These are phyloP conservation scores for Trypoxylon attenuatum DNA, from an alignment of 2,888 invertebrate species.

Conservation along the genomic window DNA sequence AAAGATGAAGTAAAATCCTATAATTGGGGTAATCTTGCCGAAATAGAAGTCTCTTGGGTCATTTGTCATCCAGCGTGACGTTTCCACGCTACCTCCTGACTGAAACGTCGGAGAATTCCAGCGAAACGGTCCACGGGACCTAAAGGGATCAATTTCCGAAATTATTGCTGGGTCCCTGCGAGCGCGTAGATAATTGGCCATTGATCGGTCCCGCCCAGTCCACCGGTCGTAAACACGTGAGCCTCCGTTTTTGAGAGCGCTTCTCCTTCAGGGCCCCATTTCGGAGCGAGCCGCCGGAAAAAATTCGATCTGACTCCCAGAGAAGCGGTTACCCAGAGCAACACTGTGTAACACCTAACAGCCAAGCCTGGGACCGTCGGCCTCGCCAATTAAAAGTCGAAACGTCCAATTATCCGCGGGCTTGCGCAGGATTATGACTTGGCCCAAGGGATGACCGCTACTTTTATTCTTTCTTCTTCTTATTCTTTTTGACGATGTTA, in stretches of 20 bases:
- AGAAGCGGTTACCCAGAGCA: slow-evolving; percentile 66
- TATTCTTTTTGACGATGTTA: too few relatives aligned
- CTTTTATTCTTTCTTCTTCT: too few relatives aligned
- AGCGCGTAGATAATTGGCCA: slow-evolving; percentile 63
- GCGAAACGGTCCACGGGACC: slow-evolving; percentile 1
- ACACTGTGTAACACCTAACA: slow-evolving; percentile 70
- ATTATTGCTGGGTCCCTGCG: slow-evolving; percentile 51
- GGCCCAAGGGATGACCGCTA: slow-evolving; percentile 25
- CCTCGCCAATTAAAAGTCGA: slow-evolving; percentile 70
- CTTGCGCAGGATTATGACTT: slow-evolving; percentile 41
- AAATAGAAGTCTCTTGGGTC: slow-evolving; percentile 22
- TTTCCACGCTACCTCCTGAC: slow-evolving; percentile 11
- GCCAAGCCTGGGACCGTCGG: slow-evolving; percentile 61
- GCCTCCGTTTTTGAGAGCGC: slow-evolving; percentile 41
- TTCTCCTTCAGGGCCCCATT: slow-evolving; percentile 8
- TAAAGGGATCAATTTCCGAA: slow-evolving; percentile 37
- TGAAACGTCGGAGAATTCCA: too few relatives aligned
- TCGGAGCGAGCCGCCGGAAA: slow-evolving; percentile 25
- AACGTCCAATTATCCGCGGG: slow-evolving; percentile 67
- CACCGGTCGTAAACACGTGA: slow-evolving; percentile 60
- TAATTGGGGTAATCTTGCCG: slow-evolving; percentile 19
- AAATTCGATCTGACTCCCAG: slow-evolving; percentile 61
- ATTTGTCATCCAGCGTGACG: slow-evolving; percentile 35
- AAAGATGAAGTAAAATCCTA: slow-evolving; percentile 25
- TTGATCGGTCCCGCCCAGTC: slow-evolving; percentile 54